These are phyloP conservation scores for Larimichthys crocea DNA, from an alignment of 2,113 vertebrate species.

Conservation along the genomic window DNA sequence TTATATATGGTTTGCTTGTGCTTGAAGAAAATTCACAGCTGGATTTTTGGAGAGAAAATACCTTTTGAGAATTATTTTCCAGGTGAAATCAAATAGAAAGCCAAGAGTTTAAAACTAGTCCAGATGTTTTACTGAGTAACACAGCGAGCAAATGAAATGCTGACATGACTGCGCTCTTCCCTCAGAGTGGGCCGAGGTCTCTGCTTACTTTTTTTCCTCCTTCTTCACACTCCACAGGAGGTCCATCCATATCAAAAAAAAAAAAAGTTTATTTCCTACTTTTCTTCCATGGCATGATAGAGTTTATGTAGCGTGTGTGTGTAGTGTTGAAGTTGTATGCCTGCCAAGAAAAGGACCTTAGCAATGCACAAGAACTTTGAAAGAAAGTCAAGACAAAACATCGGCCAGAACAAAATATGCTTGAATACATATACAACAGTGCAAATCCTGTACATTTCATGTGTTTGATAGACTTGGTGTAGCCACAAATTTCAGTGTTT, in stretches of 20 bases:
- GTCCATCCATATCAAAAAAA: conserved; percentile 34
- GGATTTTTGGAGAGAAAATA: conserved; percentile 52
- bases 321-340: conserved; percentile 13
- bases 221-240: conserved; percentile 44
- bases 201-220: conserved; percentile 27
- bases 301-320: conserved; percentile 20
- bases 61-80: conserved; percentile 51
- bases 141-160: conserved; percentile 66
- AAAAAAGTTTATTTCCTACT: conserved; percentile 38
- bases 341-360: conserved; percentile 53
- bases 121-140: conserved; percentile 55
- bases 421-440: conserved; percentile 55
- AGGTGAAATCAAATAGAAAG: conserved; percentile 60
- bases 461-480: conserved; percentile 55
- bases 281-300: conserved; percentile 23
- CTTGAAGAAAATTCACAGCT: conserved; percentile 56
- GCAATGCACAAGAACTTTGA: conserved; percentile 18
- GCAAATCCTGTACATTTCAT: conserved; percentile 38
- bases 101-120: conserved; percentile 51
- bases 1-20: conserved; percentile 35
- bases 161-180: conserved; percentile 53
- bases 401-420: conserved; percentile 19
- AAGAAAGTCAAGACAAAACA: conserved; percentile 54
- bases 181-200: conserved; percentile 41
- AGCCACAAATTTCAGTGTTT: conserved; percentile 58